Evolutionary conservation across 2,797 vertebrate genomes (phyloP), one percentile per base, ranked within the genome.

Genomic region (Cheirogaleus major): DNA sequence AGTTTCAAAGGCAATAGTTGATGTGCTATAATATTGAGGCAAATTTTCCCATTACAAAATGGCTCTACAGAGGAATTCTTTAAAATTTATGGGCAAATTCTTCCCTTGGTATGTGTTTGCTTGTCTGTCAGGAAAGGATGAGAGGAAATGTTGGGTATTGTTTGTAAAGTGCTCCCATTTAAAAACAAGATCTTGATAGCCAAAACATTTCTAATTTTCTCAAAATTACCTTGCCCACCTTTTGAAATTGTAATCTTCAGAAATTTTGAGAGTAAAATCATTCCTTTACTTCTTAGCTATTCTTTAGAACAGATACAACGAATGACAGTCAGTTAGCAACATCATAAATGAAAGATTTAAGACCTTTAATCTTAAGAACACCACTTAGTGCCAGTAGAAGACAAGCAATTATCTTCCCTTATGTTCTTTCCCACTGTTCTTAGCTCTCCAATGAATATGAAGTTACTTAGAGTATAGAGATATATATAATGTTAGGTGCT

Each of bases 321-420:
- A 98, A 96, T 98, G 98, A 98, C 96, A 98, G 98, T 98, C 98
- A 98, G 97, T 98, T 97, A 96, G 92, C 98, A 98, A 98, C 97
- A 96, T 93, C 95, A 89, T 98, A 98, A 99, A 98, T 98, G 98
- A 98, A 98, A 98, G 98, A 98, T 98, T 98, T 98, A 98, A 98
- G 98, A 98, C 91, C 48, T 3, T 97, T 98, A 98, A 98, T 98
- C 98, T 98, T 98, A 98, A 98, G 98, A 99, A 98, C 98, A 98
- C 91, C 96, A 96, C 96, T 98, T 98, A 99, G 99, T 97, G 97
- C 98, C 99, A 98, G 98, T 98, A 98, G 98, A 98, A 98, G 98
- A 98, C 98, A 99, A 99, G 99, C 98, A 99, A 69, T 97, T 97
- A 96, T 95, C 97, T 98, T 98, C 98, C 91, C 97, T 98, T 96